Evolutionary conservation across 2,113 vertebrate genomes (phyloP), one percentile per base, ranked within the genome.

Genomic region (Pagrus major): DNA sequence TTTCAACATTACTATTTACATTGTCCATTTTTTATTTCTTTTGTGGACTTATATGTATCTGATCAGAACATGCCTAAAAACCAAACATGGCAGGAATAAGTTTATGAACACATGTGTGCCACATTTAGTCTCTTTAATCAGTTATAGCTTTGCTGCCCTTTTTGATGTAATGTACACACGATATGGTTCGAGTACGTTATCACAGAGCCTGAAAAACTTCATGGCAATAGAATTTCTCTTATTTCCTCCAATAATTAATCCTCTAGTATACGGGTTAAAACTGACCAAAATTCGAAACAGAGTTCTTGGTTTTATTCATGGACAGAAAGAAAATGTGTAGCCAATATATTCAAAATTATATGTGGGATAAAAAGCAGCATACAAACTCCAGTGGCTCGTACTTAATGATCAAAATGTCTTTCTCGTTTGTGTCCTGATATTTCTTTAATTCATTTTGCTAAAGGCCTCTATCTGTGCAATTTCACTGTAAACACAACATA

Each of bases 101-200:
- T 84, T 84, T 54, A 59, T 56, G 44, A 60, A 71, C 10, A 83
- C 73, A 9, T 83, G 80, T 20, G 12, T 77, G 16, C 80, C 80
- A 44, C 80, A 83, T 77, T 29, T 83, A 23, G 1, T 72, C 3
- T 60, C 35, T 46, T 46, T 83, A 29, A 0, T 15, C 0, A 41
- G 2, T 5, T 39, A 72, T 54, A 9, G 0, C 8, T 5, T 35
- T 49, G 37, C 20, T 23, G 1, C 31, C 2, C 4, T 46, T 47
- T 46, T 69, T 23, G 78, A 81, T 49, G 25, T 81, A 6, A 9
- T 81, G 54, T 74, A 81, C n/a, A 37, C 21, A 3, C 9, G 71
- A 25, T 74, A 61, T 41, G 64, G 64, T 0, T 61, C 37, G 0
- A 9, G 1, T 10, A 8, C 1, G 0, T 37, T 56, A 3, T n/a